Base-by-base conservation (phyloP, 1,140 invertebrate genomes). In the Rhysida immarginata region DNA sequence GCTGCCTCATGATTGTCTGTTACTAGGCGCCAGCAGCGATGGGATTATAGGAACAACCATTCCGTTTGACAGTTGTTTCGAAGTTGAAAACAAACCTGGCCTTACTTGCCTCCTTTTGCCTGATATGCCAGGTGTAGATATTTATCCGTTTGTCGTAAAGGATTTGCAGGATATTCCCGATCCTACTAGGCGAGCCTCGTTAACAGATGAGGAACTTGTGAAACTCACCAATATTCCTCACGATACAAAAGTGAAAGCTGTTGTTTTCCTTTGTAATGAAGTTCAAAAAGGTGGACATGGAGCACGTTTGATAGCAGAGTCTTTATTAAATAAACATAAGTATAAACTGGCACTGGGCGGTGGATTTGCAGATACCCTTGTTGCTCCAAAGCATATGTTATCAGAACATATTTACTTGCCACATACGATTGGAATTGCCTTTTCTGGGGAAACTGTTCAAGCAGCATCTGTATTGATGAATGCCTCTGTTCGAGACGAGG, bases 381-480 rank as follows among this genome's bases (percentile, higher is more conserved):
- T 35, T 24, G 27, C 53, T 35, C 25, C 49, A 48, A 21, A 26
- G 8, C 2, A 26, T 2, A 35, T 57, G 52, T n/a, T 57, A 49
- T 27, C 53, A 50, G 13, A 25, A 53, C 18, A 35, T 42, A 42
- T 35, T 24, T 2, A 55, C 53, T 26, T 41, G 14, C 13, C 45
- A 14, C 43, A 35, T 26, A 56, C 50, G 18, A 41, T 60, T 41
- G 67, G 66, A 26, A 45, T 70, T 16, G 65, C 63, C 1, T 62
- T 71, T 41, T 60, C 62, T 62, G 69, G 69, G 26, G 54, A 56
- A 2, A 62, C 61, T 48, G 59, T 71, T 26, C 58, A 59, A 51
- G 66, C 66, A 5, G 63, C 63, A 3, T 70, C 69, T 5, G 59
- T 69, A 14, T 56, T 71, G n/a, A 59, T 72, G 1, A 56, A 62